Conservation (phyloP, 2,888 invertebrate species). For the Tuta absoluta region DNA sequence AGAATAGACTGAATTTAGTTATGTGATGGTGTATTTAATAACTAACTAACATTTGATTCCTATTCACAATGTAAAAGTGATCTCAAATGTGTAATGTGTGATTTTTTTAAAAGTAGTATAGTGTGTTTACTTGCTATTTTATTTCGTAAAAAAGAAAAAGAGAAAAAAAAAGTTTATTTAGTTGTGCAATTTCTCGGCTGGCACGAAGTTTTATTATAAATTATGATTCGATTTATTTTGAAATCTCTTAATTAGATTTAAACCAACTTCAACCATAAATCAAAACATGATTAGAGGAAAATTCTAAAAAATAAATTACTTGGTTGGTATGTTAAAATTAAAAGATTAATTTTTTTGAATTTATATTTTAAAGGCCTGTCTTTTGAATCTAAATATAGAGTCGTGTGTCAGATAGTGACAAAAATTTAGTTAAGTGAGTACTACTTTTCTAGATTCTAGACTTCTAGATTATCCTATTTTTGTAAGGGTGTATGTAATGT, state of each 20-base stretch:
- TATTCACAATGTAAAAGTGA: not conserved
- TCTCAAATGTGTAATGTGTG: not conserved
- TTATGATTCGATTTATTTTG: too few relatives aligned
- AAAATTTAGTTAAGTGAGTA: not conserved
- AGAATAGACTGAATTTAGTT: too few relatives aligned
- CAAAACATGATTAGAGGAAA: too few relatives aligned
- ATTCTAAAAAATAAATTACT: not conserved
- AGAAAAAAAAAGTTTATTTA: too few relatives aligned
- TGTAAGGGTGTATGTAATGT: constrained; percentile 14
- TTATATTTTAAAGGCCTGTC: not conserved
- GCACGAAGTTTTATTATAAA: too few relatives aligned
- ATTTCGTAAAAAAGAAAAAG: too few relatives aligned
- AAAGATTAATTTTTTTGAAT: not conserved
- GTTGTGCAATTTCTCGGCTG: too few relatives aligned
- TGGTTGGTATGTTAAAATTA: not conserved
- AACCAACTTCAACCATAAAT: too few relatives aligned
- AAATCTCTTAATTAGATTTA: too few relatives aligned
- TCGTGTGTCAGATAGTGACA: constrained; percentile 5
- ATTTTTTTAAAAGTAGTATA: too few relatives aligned
- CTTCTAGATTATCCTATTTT: constrained; percentile 17
- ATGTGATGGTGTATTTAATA: too few relatives aligned
- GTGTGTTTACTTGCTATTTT: too few relatives aligned
- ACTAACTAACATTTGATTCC: not conserved
- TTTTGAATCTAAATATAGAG: not conserved
- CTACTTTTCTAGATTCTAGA: not conserved